Evolutionary conservation across 1,140 invertebrate species (phyloP), one percentile per base, ranked within the genome.

Genomic region (Dinothrombium tinctorium): DNA sequence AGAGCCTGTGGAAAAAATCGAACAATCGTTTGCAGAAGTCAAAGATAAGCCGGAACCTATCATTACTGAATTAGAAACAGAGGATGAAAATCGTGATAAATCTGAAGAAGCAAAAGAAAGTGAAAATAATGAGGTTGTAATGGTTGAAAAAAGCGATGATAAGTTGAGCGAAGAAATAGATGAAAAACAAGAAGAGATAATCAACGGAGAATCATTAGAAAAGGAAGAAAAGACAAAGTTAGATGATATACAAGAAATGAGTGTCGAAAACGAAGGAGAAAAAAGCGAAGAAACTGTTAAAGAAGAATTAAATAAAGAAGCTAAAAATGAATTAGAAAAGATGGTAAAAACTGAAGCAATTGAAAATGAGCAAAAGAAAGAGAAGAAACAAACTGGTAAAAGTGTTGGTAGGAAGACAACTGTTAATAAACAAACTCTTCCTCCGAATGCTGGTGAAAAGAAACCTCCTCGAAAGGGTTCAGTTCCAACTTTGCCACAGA

Each of bases 71-170:
- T 19, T 20, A 14, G 12, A n/a, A n/a, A n/a, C n/a, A n/a, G n/a
- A n/a, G n/a, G n/a, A 36, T 36, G 20, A 12, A 33, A 33, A 6
- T 17, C 9, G 32, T 17, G 31, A 39, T 12, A 24, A 12, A n/a
- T 36, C 33, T 43, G 41, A 38, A 11, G 35, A 25, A 15, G 40
- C 19, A 23, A 32, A 37, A 21, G 42, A 43, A 21, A 29, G 33
- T n/a, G 25, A 14, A 31, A 41, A 33, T 7, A 15, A 33, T 33
- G 32, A 33, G 6, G 32, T 3, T 33, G 32, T 4, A 33, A 17
- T 4, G 11, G 7, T n/a, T 41, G 19, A 7, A 5, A 21, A 39
- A 14, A 14, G 9, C 3, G 14, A 44, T 26, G 4, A 20, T 33
- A 9, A 11, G 21, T 2, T 12, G 28, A 21, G 20, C 9, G 32